These are phyloP conservation scores for Plusia festucae DNA, from an alignment of 2,888 invertebrate species.

Conservation along the genomic window DNA sequence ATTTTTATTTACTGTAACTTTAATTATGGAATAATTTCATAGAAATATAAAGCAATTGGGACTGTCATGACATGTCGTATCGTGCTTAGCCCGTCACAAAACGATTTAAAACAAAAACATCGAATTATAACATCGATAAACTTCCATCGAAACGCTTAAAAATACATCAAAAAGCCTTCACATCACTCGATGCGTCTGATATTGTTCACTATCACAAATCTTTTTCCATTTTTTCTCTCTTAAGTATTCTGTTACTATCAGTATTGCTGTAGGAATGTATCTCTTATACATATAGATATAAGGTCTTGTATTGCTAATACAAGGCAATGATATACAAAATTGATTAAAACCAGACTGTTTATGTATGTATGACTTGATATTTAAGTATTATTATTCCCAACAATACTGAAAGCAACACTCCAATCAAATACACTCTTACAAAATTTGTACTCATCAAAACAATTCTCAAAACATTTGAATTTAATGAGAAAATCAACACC, in stretches of 20 bases:
- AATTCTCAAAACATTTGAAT: constrained; percentile 31
- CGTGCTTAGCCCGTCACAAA: background rate
- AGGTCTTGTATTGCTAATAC: background rate
- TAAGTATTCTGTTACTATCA: constrained; percentile 28
- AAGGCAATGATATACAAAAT: too few relatives aligned
- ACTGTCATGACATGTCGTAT: background rate
- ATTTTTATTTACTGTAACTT: background rate
- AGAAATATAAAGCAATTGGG: background rate
- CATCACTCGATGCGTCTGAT: constrained; percentile 50
- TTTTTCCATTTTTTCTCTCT: constrained; percentile 16
- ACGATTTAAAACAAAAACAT: constrained; percentile 50
- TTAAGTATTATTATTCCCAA: background rate
- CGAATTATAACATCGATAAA: constrained; percentile 71
- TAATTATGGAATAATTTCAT: background rate
- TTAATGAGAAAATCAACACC: constrained; percentile 35
- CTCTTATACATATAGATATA: background rate
- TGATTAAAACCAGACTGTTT: too few relatives aligned
- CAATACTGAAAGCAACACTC: constrained; percentile 31
- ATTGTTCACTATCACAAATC: constrained; percentile 49
- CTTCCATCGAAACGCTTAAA: constrained; percentile 69
- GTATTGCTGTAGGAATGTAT: constrained; percentile 29
- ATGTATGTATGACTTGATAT: too few relatives aligned
- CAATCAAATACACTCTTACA: constrained; percentile 41
- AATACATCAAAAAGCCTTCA: constrained; percentile 72
- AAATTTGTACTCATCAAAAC: constrained; percentile 52